These are phyloP conservation scores for Dione vanillae DNA, from an alignment of 2,888 invertebrate genomes.

Conservation along the genomic window DNA sequence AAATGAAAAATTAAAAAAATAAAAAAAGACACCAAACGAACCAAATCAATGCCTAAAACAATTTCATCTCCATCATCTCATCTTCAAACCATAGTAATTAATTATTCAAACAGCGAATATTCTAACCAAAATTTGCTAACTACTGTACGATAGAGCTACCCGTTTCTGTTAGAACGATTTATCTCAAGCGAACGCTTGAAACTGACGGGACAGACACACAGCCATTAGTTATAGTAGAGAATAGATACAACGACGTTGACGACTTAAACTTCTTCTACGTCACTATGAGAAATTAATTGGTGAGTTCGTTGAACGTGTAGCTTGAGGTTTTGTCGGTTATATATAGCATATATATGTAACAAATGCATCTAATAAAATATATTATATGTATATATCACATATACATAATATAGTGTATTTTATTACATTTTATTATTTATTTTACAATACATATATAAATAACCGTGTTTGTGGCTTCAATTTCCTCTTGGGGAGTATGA, in stretches of 20 bases:
- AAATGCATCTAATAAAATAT: no score
- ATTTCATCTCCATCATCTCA: not conserved
- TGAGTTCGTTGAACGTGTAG: slow-evolving; percentile 41
- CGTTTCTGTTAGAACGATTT: slow-evolving; percentile 46
- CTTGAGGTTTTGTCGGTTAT: not conserved
- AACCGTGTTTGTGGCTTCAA: no score
- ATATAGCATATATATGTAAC: no score
- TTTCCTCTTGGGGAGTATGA: no score
- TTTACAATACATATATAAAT: no score
- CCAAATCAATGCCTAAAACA: not conserved
- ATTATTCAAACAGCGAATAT: slow-evolving; percentile 17
- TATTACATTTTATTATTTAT: no score
- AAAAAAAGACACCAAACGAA: no score
- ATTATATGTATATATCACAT: not conserved
- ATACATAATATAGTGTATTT: not conserved
- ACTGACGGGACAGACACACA: slow-evolving; percentile 50
- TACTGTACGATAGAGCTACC: slow-evolving; percentile 6
- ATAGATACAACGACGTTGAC: slow-evolving; percentile 47
- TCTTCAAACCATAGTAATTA: not conserved
- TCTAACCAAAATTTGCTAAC: not conserved
- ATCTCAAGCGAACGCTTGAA: slow-evolving; percentile 51
- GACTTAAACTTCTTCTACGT: slow-evolving; percentile 48
- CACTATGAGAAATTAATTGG: slow-evolving; percentile 47
- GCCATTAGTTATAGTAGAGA: slow-evolving; percentile 47
- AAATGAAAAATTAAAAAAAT: no score